Base-by-base conservation (phyloP, 2,888 invertebrate genomes). In the Xestia xanthographa region DNA sequence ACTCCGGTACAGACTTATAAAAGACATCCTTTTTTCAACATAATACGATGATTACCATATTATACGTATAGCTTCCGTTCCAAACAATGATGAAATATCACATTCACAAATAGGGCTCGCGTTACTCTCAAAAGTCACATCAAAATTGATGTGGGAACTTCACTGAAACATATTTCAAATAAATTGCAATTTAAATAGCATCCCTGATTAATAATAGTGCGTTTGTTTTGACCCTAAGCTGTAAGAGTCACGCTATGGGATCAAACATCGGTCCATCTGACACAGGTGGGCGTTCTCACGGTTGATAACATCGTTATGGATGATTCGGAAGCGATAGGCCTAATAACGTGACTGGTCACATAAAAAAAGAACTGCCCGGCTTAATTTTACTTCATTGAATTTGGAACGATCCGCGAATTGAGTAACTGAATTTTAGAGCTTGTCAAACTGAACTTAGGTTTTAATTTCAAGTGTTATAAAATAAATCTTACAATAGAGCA, bases 201-300 rank as follows among this genome's bases (percentile, higher is more conserved):
- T 90, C 83, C 84, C 86, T 72, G 74, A 81, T 82, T 83, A 86
- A 87, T 89, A 89, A 83, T 81, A 72, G 45, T 72, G 85, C 80
- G 86, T 80, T 85, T 84, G 84, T 87, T 88, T 88, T 86, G 85
- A 80, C 86, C 83, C 81, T 68, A 74, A 81, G 14, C 77, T 56
- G 45, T 81, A 53, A 62, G 65, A 80, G 91, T 91, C 95, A 94
- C 95, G 94, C 94, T 86, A 94, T 87, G 87, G 79, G 82, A 75
- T 72, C 79, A 58, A 65, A 48, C 72, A 67, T 66, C 56, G 84
- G 86, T 88, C 85, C 79, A 80, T 82, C 74, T n/a, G 72, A 63
- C 85, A 91, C 95, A 95, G 95, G 95, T 95, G 95, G 89, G 77
- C 63, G 85, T 87, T 95, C 94, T 86, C 95, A 95, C 91, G 92